Evolutionary conservation across 2,113 vertebrate species (phyloP), one percentile per base, ranked within the genome.

Genomic region (Microcebus murinus): DNA sequence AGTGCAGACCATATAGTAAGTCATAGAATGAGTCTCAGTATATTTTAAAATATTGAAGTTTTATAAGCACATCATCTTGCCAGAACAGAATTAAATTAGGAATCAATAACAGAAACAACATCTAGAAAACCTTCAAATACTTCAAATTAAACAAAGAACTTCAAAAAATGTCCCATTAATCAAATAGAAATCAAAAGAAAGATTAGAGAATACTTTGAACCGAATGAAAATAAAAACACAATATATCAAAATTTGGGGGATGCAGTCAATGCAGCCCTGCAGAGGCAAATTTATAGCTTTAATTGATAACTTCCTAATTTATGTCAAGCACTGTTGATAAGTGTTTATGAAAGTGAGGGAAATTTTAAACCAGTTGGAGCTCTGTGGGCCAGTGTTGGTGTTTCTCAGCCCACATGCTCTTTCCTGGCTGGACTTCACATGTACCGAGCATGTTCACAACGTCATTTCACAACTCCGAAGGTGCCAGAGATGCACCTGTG

Each of bases 1-100:
- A 48, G 21, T 5, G n/a, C 0, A 70, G 15, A 39, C 42, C 70
- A 6, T 1, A 25, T 1, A 2, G 13, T 31, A 6, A 18, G 13
- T 42, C 31, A 2, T 18, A 89, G 50, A 59, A 57, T 36, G 73
- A 15, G 31, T 25, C 68, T 77, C 42, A 18, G 52, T 21, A 4
- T 20, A 4, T 42, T 82, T 9, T 55, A n/a, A 74, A 90, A 93
- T 15, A 63, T 15, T 29, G 25, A 55, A 36, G 17, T 34, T 68
- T 59, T 90, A 39, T 7, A 36, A 45, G 36, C 5, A 14, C 13
- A n/a, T 11, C 79, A 79, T 50, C 29, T 79, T 52, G 52, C n/a
- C 50, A 77, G 67, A 61, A 42, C 36, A 83, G 18, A 87, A 76
- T 81, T 85, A 74, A 74, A 74, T 81, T 68, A 82, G 48, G 68